Conservation (phyloP, 2,797 vertebrate species). For the Carapus acus region DNA sequence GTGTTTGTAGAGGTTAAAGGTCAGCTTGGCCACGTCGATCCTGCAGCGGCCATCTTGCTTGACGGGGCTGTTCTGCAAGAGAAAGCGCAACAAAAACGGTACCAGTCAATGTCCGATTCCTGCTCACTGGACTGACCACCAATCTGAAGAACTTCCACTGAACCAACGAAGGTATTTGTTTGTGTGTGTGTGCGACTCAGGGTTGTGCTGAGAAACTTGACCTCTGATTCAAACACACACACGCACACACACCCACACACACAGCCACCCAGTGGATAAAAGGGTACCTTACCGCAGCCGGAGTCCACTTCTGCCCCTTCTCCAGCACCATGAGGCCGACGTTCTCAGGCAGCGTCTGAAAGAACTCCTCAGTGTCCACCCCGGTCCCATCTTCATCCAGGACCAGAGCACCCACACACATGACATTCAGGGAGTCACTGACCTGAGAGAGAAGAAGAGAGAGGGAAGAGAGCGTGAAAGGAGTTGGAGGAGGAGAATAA, state of each 20-base stretch:
- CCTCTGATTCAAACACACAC: too few relatives aligned
- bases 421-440: constrained; percentile 60
- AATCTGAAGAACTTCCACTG: too few relatives aligned
- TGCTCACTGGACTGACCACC: too few relatives aligned
- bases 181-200: too few relatives aligned
- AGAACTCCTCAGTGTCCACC: constrained; percentile 87
- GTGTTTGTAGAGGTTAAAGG: constrained; percentile 89
- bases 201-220: too few relatives aligned
- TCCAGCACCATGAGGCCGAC: constrained; percentile 81
- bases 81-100: neutral
- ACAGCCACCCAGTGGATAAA: constrained; percentile 26
- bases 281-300: constrained; percentile 58
- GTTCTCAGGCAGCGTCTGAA: constrained; percentile 79
- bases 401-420: constrained; percentile 68
- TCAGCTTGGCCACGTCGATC: constrained; percentile 84
- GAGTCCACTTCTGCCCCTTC: constrained; percentile 81
- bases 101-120: too few relatives aligned
- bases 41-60: constrained; percentile 49
- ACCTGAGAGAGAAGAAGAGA: constrained; percentile 58
- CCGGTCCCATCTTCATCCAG: constrained; percentile 89
- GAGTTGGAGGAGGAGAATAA: too few relatives aligned
- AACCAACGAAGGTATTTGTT: too few relatives aligned
- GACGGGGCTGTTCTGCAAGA: constrained; percentile 53
- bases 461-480: too few relatives aligned
- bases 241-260: constrained; percentile 26